phyloP scores from a whole-genome alignment of 2,113 vertebrate species.

The Erinaceus europaeus region DNA sequence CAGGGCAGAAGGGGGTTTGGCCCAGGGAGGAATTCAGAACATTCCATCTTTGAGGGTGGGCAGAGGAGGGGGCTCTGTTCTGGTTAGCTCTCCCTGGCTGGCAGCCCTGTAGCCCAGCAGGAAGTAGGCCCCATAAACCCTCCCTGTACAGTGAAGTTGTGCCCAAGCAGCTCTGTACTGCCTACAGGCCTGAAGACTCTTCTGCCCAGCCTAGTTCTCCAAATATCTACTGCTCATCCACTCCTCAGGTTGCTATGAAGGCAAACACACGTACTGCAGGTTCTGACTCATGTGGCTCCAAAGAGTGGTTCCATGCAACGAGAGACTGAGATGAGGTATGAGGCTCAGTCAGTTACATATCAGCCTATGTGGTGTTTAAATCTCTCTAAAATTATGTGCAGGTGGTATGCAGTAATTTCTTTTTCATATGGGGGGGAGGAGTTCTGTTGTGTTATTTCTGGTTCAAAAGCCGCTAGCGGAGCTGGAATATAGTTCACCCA shows the following conservation, averaged over 20 bases:
- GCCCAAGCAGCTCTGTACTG: neutral
- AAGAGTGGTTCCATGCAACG: neutral
- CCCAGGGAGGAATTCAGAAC: conserved; percentile 62
- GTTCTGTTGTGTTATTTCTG: too few relatives aligned
- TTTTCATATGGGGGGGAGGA: too few relatives aligned
- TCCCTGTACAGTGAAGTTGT: neutral
- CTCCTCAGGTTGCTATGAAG: neutral
- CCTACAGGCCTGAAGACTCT: neutral
- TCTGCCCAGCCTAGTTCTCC: neutral
- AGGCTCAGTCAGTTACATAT: too few relatives aligned
- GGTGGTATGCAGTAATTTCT: too few relatives aligned
- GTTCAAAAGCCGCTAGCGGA: too few relatives aligned
- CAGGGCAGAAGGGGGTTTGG: conserved; percentile 11
- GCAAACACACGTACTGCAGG: neutral
- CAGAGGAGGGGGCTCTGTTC: conserved; percentile 43
- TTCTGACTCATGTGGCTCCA: neutral
- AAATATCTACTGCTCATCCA: neutral
- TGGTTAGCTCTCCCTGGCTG: conserved; percentile 61
- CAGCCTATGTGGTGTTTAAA: neutral
- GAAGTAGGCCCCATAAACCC: conserved; percentile 57
- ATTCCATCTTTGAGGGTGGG: conserved; percentile 57
- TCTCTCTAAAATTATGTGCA: neutral
- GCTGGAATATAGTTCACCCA: too few relatives aligned
- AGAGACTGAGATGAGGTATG: neutral
- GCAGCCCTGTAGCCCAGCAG: conserved; percentile 50